These are phyloP conservation scores for Dinothrombium tinctorium DNA, from an alignment of 1,140 invertebrate species.

Conservation along the genomic window DNA sequence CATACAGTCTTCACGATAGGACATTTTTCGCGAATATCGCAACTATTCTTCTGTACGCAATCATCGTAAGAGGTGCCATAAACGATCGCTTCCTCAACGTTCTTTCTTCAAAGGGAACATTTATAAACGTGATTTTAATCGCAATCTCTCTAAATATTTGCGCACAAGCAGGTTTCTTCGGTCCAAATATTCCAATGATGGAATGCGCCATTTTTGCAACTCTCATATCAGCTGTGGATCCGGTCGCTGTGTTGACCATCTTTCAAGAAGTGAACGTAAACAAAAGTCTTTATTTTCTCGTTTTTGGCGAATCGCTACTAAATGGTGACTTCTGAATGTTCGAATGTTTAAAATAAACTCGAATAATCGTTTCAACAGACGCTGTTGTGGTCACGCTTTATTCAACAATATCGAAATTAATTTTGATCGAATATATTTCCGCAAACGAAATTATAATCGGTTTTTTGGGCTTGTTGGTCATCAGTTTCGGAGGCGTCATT, in stretches of 20 bases:
- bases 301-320: conserved; percentile 92
- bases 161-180: conserved; percentile 55
- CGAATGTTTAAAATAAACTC: no score
- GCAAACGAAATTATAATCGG: conserved; percentile 25
- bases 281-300: conserved; percentile 93
- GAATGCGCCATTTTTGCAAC: conserved; percentile 82
- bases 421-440: neutral
- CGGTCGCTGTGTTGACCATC: conserved; percentile 88
- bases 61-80: no score
- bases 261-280: conserved; percentile 99
- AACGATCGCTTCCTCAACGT: no score
- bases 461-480: conserved; percentile 25
- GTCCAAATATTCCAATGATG: conserved; percentile 38
- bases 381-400: conserved; percentile 26
- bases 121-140: conserved; percentile 83
- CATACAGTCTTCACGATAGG: no score
- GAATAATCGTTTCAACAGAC: no score
- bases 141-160: conserved; percentile 66
- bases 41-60: no score
- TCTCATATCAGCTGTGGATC: conserved; percentile 93
- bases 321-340: conserved; percentile 92
- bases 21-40: no score
- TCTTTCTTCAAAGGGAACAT: no score
- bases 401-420: neutral
- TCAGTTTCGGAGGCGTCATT: conserved; percentile 27